These are phyloP conservation scores for Metaphire vulgaris DNA, from an alignment of 1,140 invertebrate species.

Conservation along the genomic window DNA sequence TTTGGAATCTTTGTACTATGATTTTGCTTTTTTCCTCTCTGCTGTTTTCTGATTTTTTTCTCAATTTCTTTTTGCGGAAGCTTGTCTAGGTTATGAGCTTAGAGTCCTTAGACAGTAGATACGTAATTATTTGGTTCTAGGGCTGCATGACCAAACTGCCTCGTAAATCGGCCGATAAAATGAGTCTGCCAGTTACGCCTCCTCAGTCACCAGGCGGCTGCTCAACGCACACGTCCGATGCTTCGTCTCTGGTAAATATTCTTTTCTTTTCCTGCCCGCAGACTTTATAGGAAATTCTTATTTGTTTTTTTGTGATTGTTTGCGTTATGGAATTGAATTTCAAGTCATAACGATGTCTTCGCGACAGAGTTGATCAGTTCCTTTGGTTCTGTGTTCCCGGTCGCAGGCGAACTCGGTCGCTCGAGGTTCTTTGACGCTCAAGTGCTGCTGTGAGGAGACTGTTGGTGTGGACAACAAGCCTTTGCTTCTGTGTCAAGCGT, in stretches of 20 bases:
- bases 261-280: too few species aligned
- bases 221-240: background rate
- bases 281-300: too few species aligned
- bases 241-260: too few species aligned
- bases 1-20: background rate
- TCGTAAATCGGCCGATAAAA: background rate
- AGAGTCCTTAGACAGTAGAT: too few species aligned
- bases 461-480: background rate
- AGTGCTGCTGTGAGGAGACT: background rate
- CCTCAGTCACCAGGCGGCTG: background rate
- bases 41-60: too few species aligned
- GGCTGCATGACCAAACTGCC: background rate
- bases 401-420: background rate
- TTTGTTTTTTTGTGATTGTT: too few species aligned
- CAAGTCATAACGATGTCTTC: too few species aligned
- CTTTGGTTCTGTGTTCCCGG: background rate
- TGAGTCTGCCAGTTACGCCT: background rate
- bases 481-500: conserved; percentile 58
- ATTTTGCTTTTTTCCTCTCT: background rate
- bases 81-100: too few species aligned
- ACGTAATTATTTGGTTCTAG: too few species aligned
- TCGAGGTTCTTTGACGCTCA: background rate
- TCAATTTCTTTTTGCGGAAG: too few species aligned
- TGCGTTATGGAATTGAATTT: too few species aligned
- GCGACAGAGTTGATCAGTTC: too few species aligned